These are phyloP conservation scores for Lamproptera curius DNA, from an alignment of 2,888 invertebrate genomes.

Conservation along the genomic window DNA sequence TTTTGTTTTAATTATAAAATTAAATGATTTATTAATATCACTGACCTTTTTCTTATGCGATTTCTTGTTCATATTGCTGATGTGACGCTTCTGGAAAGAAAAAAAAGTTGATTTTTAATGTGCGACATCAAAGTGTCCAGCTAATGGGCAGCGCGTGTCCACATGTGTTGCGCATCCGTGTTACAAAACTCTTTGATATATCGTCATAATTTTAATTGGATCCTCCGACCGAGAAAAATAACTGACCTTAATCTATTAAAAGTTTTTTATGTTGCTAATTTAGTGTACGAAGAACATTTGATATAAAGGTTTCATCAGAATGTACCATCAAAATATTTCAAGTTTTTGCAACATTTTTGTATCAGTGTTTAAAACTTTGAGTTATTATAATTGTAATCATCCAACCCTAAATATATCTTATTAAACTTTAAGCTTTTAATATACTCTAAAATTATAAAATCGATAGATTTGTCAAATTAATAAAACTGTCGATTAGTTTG, in stretches of 20 bases:
- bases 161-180: neutral
- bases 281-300: too few species aligned
- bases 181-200: neutral
- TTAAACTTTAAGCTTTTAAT: too few species aligned
- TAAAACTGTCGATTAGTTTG: too few species aligned
- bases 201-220: neutral
- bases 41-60: slow-evolving; percentile 68
- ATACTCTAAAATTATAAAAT: too few species aligned
- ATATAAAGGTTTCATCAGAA: too few species aligned
- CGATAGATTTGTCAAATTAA: too few species aligned
- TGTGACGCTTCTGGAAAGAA: slow-evolving; percentile 46
- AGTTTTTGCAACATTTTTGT: too few species aligned
- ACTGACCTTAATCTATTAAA: neutral
- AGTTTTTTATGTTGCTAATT: neutral
- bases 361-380: too few species aligned
- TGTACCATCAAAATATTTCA: too few species aligned
- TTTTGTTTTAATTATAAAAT: neutral
- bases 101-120: slow-evolving; percentile 33
- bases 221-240: neutral
- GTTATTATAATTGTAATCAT: too few species aligned
- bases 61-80: slow-evolving; percentile 59
- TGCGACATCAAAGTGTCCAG: slow-evolving; percentile 27
- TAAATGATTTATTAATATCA: slow-evolving; percentile 11
- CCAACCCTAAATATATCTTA: too few species aligned
- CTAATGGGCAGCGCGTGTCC: neutral